Base-by-base conservation (phyloP, 2,888 invertebrate genomes). In the Acanthosepion lycidas region DNA sequence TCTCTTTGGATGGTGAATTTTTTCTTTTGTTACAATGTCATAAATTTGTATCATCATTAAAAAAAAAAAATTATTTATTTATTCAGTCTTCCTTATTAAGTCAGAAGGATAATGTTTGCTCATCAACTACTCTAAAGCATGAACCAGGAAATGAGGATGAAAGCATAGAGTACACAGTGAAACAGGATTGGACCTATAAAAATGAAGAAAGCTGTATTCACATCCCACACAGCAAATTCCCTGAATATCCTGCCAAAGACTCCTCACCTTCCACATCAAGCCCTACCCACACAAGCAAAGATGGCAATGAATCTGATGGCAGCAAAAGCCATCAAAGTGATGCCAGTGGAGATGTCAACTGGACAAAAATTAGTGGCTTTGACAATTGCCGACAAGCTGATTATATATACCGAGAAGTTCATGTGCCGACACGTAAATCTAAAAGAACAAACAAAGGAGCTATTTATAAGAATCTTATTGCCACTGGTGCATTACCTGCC, bases 371-470 rank as follows among this genome's bases (percentile, higher is more conserved):
- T 51, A 48, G 28, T 53, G 28, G 51, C 26, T 51, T 93, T 49
- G 93, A 93, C 33, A 78, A 78, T 78, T 93, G 49, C 26, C 93
- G 26, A n/a, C 53, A 49, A n/a, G 28, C 42, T 92, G 92, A 92
- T 51, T 51, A 92, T 6, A 28, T 51, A 28, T 93, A n/a, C 51
- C 49, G 93, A 33, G 93, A 93, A 15, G 53, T 18, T 12, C n/a
- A 28, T 49, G 18, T 93, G 53, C 93, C 93, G 9, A 51, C 51
- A 51, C 93, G 93, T 93, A 93, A 93, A 93, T 93, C 93, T 53
- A 93, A 93, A 93, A 49, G 93, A 51, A 26, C n/a, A n/a, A 93
- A 93, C 93, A 93, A 93, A 53, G 93, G 93, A 51, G 93, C 93
- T 1, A 93, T 93, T 93, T 93, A 93, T 53, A 93, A 93, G 53